These are phyloP conservation scores for Melieria picta DNA, from an alignment of 2,888 invertebrate genomes.

Conservation along the genomic window DNA sequence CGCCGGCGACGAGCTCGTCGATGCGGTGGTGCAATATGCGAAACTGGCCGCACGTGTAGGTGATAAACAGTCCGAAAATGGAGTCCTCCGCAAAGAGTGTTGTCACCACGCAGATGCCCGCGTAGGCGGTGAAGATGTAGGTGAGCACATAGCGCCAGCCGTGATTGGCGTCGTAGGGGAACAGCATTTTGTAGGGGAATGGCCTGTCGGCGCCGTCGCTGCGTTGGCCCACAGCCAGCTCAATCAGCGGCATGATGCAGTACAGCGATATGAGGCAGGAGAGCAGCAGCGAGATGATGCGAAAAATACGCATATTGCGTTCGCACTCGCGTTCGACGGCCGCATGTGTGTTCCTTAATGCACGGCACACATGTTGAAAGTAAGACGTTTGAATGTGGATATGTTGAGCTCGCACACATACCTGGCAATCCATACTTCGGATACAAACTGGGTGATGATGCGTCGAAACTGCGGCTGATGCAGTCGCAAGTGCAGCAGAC, in stretches of 20 bases:
- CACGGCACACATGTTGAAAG: not conserved
- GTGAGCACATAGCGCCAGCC: constrained; percentile 57
- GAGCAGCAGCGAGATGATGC: constrained; percentile 57
- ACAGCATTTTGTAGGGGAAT: constrained; percentile 66
- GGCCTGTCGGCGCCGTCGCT: constrained; percentile 51
- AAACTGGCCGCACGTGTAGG: constrained; percentile 63
- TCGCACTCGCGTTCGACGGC: constrained; percentile 53
- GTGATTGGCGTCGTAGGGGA: constrained; percentile 59
- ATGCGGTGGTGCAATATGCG: constrained; percentile 58
- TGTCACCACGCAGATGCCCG: constrained; percentile 63
- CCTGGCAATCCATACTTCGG: constrained; percentile 62
- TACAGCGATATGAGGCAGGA: constrained; percentile 62
- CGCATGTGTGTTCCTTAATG: constrained; percentile 47
- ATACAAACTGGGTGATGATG: constrained; percentile 56
- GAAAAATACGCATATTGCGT: constrained; percentile 56
- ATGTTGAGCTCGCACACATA: constrained; percentile 44
- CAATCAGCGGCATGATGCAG: constrained; percentile 59
- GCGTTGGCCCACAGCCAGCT: constrained; percentile 42
- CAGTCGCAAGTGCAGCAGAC: constrained; percentile 60
- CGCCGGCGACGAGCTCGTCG: constrained; percentile 46
- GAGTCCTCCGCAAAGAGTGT: constrained; percentile 65
- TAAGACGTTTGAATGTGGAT: not conserved
- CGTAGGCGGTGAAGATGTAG: constrained; percentile 61
- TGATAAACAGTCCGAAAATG: constrained; percentile 63
- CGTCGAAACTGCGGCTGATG: constrained; percentile 53